Evolutionary conservation across 2,797 vertebrate genomes (phyloP), one percentile per base, ranked within the genome.

Genomic region (Spizella passerina): DNA sequence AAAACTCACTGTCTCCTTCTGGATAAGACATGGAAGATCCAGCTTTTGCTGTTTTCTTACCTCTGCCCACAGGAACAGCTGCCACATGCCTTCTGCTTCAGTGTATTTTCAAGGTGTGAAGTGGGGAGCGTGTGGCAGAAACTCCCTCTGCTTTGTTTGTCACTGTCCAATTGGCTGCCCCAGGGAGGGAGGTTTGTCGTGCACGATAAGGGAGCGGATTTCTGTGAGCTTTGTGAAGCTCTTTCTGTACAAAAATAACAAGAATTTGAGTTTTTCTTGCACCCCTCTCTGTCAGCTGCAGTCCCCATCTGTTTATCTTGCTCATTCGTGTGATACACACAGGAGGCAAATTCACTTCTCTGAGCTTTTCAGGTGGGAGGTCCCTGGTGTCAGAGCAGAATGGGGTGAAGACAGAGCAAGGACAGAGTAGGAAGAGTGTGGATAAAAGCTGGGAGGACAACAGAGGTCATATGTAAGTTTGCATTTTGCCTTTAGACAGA

Each of bases 91-190:
- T 96, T 78, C 82, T 44, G 8, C 75, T 85, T 60, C 55, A 78
- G 57, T 63, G 9, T 89, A 24, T 94, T 92, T 89, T 41, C 86
- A 60, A 91, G 92, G 88, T 92, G 86, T 61, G 84, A 91, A 86
- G 47, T 16, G 43, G 60, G 65, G 50, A 93, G 55, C 12, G 4
- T 78, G 82, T 61, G 53, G 82, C 55, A 91, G 88, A 81, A 94
- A 18, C 76, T 89, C 79, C 77, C 82, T 83, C 65, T 52, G 63
- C 79, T 88, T 36, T 38, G 30, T 46, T 76, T 82, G 71, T 72
- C 81, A 13, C 69, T 50, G 78, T 50, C 46, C 92, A 55, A 10
- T 63, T 78, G 80, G 82, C 90, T 72, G 8, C 71, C 82, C 56
- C 26, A 14, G 38, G 61, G 49, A 78, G 57, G 66, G 64, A 64